These are phyloP conservation scores for Hypsibius dujardini DNA, from an alignment of 1,140 invertebrate genomes.

Conservation along the genomic window DNA sequence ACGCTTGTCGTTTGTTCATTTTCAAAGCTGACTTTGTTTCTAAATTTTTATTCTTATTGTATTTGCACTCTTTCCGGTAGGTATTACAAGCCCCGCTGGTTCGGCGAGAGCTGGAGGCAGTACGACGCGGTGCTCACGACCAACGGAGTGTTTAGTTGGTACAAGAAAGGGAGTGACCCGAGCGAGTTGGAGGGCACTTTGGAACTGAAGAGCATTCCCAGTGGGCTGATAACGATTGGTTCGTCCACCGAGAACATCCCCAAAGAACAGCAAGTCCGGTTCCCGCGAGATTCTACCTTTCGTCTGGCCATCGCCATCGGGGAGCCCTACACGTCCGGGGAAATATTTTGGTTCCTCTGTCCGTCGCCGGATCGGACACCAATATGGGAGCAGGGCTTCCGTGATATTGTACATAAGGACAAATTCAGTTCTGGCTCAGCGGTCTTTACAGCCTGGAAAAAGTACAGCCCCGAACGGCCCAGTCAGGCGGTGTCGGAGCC, in stretches of 20 bases:
- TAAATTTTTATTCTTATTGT: too few relatives aligned
- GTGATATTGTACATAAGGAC: background rate
- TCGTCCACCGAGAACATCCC: background rate
- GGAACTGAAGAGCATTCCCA: slow-evolving; percentile 6
- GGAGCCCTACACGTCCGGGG: slow-evolving; percentile 13
- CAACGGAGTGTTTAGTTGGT: slow-evolving; percentile 10
- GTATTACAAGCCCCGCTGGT: slow-evolving; percentile 14
- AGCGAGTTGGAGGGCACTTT: slow-evolving; percentile 6
- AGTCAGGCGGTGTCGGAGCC: background rate
- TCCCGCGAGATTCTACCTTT: background rate
- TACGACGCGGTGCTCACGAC: slow-evolving; percentile 6
- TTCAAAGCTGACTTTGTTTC: too few relatives aligned
- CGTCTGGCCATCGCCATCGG: slow-evolving; percentile 13
- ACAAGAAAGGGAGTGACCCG: slow-evolving; percentile 14
- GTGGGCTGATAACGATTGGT: slow-evolving; percentile 7
- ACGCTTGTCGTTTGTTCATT: too few relatives aligned
- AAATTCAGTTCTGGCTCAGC: background rate
- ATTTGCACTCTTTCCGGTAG: too few relatives aligned
- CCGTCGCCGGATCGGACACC: background rate
- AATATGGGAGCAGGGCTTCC: slow-evolving; percentile 9
- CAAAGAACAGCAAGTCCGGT: slow-evolving; percentile 17
- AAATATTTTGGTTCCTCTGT: slow-evolving; percentile 9
- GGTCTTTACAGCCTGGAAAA: slow-evolving; percentile 12
- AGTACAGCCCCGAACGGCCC: slow-evolving; percentile 15
- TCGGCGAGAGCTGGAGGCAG: slow-evolving; percentile 2